phyloP scores from a whole-genome alignment of 2,888 invertebrate genomes.

The Nomada goodeniana region DNA sequence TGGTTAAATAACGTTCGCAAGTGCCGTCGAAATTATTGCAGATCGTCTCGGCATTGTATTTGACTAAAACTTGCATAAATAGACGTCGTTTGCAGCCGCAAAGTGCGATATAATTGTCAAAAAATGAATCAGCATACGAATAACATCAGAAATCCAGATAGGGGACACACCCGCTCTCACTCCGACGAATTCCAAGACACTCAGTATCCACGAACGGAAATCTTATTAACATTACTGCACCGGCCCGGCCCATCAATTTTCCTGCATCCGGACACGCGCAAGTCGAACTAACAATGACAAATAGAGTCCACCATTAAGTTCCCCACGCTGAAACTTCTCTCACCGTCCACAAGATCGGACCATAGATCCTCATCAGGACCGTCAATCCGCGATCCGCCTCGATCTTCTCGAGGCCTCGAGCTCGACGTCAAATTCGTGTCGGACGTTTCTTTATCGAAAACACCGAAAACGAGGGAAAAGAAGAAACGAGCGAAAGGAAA shows the following conservation, averaged over 20 bases:
- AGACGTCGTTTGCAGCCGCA: no score
- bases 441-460: no score
- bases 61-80: no score
- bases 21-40: no score
- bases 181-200: not conserved
- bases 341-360: not conserved
- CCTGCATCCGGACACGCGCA: not conserved
- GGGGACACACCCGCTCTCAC: no score
- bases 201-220: not conserved
- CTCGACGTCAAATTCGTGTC: not conserved
- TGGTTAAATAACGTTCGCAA: no score
- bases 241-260: not conserved
- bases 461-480: not conserved
- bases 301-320: conserved; percentile 3
- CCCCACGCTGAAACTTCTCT: not conserved
- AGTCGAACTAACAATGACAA: conserved; percentile 20
- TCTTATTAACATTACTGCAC: not conserved
- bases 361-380: conserved; percentile 18
- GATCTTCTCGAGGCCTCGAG: not conserved
- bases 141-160: no score
- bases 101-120: no score
- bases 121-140: no score
- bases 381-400: not conserved
- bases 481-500: not conserved
- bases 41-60: no score